These are phyloP conservation scores for Drosophila sproati DNA, from an alignment of 1,140 invertebrate species.

Conservation along the genomic window DNA sequence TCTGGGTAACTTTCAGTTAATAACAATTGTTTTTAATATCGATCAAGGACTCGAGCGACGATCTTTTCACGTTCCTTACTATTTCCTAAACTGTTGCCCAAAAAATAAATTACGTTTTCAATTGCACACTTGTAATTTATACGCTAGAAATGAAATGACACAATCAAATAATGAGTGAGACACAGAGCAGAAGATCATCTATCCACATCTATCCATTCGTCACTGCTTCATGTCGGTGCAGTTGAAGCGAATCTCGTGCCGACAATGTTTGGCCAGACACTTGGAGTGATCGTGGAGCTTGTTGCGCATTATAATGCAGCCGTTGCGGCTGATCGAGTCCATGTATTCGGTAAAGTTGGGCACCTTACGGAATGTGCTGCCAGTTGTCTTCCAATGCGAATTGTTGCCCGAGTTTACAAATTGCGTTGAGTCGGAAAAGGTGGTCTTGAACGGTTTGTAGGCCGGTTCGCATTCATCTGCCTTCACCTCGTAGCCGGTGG, in stretches of 20 bases:
- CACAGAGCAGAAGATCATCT: not conserved
- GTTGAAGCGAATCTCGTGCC: constrained; percentile 66
- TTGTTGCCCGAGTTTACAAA: constrained; percentile 73
- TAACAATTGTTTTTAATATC: too few species aligned
- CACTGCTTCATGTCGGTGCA: constrained; percentile 69
- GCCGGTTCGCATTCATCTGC: constrained; percentile 60
- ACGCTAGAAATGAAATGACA: not conserved
- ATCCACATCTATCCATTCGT: not conserved
- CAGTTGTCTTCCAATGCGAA: constrained; percentile 70
- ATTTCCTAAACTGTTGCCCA: too few species aligned
- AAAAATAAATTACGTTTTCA: too few species aligned
- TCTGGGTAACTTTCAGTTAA: too few species aligned
- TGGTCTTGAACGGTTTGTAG: constrained; percentile 79
- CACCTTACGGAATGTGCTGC: constrained; percentile 64
- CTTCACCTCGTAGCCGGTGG: constrained; percentile 42
- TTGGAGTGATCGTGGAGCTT: constrained; percentile 79
- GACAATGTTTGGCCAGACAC: constrained; percentile 71
- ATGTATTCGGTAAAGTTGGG: constrained; percentile 79
- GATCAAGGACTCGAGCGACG: too few species aligned
- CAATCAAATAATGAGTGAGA: not conserved
- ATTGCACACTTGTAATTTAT: constrained; percentile 2
- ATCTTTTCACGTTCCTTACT: too few species aligned
- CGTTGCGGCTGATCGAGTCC: constrained; percentile 81
- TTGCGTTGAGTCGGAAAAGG: constrained; percentile 64
- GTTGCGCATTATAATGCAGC: constrained; percentile 79